phyloP scores from a whole-genome alignment of 1,140 invertebrate species.

The Drosophila quadrilineata region DNA sequence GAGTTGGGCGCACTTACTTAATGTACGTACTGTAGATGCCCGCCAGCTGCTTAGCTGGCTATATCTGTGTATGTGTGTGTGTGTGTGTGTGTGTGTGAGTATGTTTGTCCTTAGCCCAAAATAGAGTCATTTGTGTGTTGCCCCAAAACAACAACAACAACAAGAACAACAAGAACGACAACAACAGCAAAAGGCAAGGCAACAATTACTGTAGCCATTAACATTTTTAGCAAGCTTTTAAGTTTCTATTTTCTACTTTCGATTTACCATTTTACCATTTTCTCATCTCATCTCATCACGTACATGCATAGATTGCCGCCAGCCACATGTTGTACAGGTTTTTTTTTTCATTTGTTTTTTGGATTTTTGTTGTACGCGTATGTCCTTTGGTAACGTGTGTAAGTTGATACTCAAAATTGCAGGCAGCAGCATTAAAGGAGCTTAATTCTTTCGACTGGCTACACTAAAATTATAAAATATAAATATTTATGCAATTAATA shows the following conservation, averaged over 20 bases:
- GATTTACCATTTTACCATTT: neutral
- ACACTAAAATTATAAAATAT: too few species aligned
- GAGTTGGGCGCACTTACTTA: too few species aligned
- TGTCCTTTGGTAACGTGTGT: too few species aligned
- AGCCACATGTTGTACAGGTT: too few species aligned
- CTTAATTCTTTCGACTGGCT: too few species aligned
- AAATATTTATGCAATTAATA: too few species aligned
- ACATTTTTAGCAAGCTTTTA: conserved; percentile 13
- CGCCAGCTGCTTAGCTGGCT: neutral
- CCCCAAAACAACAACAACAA: conserved; percentile 6
- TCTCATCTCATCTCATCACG: neutral
- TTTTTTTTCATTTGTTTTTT: too few species aligned
- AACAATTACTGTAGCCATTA: conserved; percentile 34
- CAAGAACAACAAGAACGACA: conserved; percentile 8
- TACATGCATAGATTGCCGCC: neutral
- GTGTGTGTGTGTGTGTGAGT: neutral
- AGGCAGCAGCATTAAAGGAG: too few species aligned
- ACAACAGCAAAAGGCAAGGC: neutral
- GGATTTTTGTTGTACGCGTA: too few species aligned
- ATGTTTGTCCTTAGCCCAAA: neutral
- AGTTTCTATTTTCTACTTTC: conserved; percentile 15
- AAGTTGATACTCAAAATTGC: too few species aligned
- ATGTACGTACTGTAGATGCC: too few species aligned
- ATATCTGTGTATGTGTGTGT: neutral
- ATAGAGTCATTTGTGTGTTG: conserved; percentile 12